Percentiles rank a stretch among this genome's conserved stretches.
phyloP scores from a whole-genome alignment of 2,888 invertebrate genomes.

The Laspeyria flexula region DNA sequence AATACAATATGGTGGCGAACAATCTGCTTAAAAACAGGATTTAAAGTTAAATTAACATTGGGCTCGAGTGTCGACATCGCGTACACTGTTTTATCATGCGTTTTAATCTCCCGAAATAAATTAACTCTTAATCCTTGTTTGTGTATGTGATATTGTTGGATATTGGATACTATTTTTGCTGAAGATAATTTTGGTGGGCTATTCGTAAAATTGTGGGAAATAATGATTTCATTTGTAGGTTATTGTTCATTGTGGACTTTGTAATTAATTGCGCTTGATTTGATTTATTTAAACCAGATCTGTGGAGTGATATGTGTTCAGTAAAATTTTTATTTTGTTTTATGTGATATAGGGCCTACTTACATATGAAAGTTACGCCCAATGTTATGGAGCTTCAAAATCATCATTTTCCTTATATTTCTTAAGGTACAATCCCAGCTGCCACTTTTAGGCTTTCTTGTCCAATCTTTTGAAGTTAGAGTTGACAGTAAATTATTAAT shows the following conservation, averaged over 20 bases:
- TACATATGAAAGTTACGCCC: too few species aligned
- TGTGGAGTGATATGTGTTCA: too few species aligned
- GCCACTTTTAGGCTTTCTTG: too few species aligned
- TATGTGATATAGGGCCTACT: too few species aligned
- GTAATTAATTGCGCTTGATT: too few species aligned
- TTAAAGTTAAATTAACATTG: conserved; percentile 71
- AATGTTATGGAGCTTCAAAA: too few species aligned
- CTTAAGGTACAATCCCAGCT: too few species aligned
- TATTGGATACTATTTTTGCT: conserved; percentile 26
- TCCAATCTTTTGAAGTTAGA: too few species aligned
- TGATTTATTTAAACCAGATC: too few species aligned
- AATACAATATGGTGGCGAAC: conserved; percentile 40
- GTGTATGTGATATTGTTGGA: conserved; percentile 37
- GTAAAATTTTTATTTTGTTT: too few species aligned
- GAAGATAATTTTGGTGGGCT: conserved; percentile 21
- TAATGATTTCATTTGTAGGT: neutral
- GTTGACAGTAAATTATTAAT: too few species aligned
- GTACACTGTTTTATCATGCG: conserved; percentile 63
- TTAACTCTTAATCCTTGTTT: conserved; percentile 74
- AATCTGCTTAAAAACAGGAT: conserved; percentile 55
- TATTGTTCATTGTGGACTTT: neutral
- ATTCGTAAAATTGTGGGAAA: conserved; percentile 8
- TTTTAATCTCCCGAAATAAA: conserved; percentile 76
- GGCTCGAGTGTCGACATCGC: conserved; percentile 55
- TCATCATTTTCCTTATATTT: too few species aligned